These are phyloP conservation scores for Tragelaphus strepsiceros DNA, from an alignment of 2,113 vertebrate genomes.

Conservation along the genomic window DNA sequence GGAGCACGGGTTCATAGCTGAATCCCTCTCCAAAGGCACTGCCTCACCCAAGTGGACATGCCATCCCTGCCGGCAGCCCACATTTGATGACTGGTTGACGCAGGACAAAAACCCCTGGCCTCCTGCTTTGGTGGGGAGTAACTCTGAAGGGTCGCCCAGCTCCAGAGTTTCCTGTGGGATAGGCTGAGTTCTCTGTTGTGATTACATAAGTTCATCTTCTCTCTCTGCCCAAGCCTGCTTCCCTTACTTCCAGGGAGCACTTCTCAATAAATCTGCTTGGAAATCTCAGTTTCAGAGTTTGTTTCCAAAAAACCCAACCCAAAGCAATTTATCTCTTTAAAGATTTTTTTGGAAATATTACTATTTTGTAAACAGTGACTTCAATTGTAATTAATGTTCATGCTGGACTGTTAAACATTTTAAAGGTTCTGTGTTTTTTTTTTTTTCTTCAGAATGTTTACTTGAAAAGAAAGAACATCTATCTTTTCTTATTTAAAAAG, in stretches of 20 bases:
- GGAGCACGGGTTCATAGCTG: neutral
- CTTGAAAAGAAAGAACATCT: neutral
- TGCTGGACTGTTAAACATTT: neutral
- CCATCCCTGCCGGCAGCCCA: neutral
- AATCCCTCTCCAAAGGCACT: neutral
- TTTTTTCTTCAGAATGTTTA: neutral
- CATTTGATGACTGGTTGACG: neutral
- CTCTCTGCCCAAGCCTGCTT: neutral
- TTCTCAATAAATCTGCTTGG: neutral
- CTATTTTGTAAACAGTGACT: neutral
- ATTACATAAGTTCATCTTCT: neutral
- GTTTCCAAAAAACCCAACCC: neutral
- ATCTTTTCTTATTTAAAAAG: neutral
- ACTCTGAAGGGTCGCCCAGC: neutral
- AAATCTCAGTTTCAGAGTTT: neutral
- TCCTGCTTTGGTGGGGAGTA: neutral
- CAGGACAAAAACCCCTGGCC: neutral
- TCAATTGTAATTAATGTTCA: constrained; percentile 22
- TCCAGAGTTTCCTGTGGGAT: neutral
- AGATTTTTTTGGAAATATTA: neutral
- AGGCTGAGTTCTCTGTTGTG: neutral
- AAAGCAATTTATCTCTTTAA: neutral
- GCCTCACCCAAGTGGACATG: neutral
- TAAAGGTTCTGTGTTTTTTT: neutral
- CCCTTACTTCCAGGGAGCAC: neutral